These are phyloP conservation scores for Festucalex cinctus DNA, from an alignment of 2,113 vertebrate species.

Conservation along the genomic window DNA sequence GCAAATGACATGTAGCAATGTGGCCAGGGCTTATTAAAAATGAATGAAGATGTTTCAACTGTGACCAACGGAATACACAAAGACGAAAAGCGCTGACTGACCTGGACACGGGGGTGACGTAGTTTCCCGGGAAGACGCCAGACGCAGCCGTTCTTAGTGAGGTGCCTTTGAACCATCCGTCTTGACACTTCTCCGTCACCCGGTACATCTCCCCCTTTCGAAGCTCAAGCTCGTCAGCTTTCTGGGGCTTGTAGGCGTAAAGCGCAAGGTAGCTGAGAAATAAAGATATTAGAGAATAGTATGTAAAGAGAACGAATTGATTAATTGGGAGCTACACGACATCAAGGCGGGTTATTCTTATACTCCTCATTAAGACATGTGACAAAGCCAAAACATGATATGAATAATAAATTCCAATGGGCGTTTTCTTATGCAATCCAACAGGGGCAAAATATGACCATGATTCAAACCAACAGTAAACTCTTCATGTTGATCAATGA, in stretches of 20 bases:
- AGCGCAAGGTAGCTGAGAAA: conserved; percentile 86
- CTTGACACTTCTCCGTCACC: conserved; percentile 96
- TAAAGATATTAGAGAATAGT: conserved; percentile 9
- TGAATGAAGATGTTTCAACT: background rate
- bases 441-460: too few relatives aligned
- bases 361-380: background rate
- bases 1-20: too few relatives aligned
- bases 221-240: conserved; percentile 93
- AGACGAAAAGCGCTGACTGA: conserved; percentile 46
- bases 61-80: background rate
- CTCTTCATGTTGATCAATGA: too few relatives aligned
- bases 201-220: conserved; percentile 97
- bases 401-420: too few relatives aligned
- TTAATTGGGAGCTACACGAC: too few relatives aligned
- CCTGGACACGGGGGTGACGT: conserved; percentile 96
- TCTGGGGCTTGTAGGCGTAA: conserved; percentile 97
- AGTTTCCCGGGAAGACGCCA: conserved; percentile 96
- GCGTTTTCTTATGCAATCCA: background rate
- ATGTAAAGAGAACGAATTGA: background rate
- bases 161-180: conserved; percentile 97
- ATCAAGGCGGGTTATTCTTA: too few relatives aligned
- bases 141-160: conserved; percentile 88
- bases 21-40: background rate
- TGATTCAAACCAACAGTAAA: too few relatives aligned
- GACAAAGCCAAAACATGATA: background rate